Percentiles rank a stretch among this genome's conserved stretches.
phyloP scores from a whole-genome alignment of 2,113 vertebrate genomes.

The Passer domesticus region DNA sequence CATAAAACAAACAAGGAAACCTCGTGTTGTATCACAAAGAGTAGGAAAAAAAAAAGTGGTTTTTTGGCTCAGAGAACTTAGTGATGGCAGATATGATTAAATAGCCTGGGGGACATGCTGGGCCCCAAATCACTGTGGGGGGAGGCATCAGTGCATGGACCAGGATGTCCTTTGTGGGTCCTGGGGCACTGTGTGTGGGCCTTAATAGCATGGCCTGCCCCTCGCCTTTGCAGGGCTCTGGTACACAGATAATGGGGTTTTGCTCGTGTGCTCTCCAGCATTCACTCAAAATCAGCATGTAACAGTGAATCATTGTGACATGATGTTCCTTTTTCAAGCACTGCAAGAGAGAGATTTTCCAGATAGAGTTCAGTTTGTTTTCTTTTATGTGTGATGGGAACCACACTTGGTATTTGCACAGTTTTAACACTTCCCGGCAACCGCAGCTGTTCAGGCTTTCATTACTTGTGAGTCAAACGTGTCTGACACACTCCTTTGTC shows the following conservation, averaged over 20 bases:
- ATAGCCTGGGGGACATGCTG: slow-evolving; percentile 16
- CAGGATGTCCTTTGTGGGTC: background rate
- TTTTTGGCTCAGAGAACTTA: background rate
- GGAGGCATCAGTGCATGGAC: background rate
- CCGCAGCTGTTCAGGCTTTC: background rate
- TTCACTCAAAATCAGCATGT: background rate
- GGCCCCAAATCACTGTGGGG: background rate
- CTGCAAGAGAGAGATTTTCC: slow-evolving; percentile 51
- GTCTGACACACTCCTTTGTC: background rate
- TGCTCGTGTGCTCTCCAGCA: background rate
- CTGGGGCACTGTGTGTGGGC: background rate
- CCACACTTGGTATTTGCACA: slow-evolving; percentile 24
- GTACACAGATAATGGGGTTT: background rate
- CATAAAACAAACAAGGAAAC: slow-evolving; percentile 51
- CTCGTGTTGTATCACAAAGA: slow-evolving; percentile 50
- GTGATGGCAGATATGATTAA: slow-evolving; percentile 43
- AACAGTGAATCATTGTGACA: slow-evolving; percentile 48
- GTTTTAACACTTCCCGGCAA: background rate
- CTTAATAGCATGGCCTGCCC: background rate
- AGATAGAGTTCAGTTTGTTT: slow-evolving; percentile 46
- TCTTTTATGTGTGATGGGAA: slow-evolving; percentile 38
- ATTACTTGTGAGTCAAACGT: background rate
- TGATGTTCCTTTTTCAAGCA: slow-evolving; percentile 12
- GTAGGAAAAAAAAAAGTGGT: background rate
- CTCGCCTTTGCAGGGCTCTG: background rate